A percentile compares a stretch with the other conserved stretches of the same genome.
phyloP scores from a whole-genome alignment of 2,888 invertebrate genomes.

The Oligia latruncula region DNA sequence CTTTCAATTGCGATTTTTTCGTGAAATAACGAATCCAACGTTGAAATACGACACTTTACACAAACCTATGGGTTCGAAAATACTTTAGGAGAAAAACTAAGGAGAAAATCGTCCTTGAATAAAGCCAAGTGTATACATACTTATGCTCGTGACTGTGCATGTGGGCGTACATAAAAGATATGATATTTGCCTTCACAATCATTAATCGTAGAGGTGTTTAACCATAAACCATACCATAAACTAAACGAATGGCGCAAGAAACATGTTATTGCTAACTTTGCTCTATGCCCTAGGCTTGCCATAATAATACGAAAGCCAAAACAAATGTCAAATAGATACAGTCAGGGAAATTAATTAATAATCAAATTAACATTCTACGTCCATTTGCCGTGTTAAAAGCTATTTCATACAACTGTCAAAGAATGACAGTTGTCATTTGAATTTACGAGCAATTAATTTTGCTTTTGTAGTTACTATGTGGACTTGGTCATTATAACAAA shows the following conservation, averaged over 20 bases:
- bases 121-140: too few relatives aligned
- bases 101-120: too few relatives aligned
- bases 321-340: constrained; percentile 10
- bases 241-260: constrained; percentile 13
- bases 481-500: too few relatives aligned
- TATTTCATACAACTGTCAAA: background rate
- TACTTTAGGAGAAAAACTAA: too few relatives aligned
- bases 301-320: background rate
- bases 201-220: constrained; percentile 6
- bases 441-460: background rate
- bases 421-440: too few relatives aligned
- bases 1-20: too few relatives aligned
- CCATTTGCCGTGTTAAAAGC: background rate
- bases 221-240: constrained; percentile 21
- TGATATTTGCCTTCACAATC: constrained; percentile 25
- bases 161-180: background rate
- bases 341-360: background rate
- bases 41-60: too few relatives aligned
- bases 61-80: too few relatives aligned
- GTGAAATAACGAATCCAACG: too few relatives aligned
- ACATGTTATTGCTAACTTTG: constrained; percentile 18
- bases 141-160: too few relatives aligned
- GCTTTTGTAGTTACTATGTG: too few relatives aligned
- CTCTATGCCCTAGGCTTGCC: background rate
- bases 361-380: background rate